Evolutionary conservation across 2,113 vertebrate genomes (phyloP).

Genomic region (Malurus melanocephalus): DNA sequence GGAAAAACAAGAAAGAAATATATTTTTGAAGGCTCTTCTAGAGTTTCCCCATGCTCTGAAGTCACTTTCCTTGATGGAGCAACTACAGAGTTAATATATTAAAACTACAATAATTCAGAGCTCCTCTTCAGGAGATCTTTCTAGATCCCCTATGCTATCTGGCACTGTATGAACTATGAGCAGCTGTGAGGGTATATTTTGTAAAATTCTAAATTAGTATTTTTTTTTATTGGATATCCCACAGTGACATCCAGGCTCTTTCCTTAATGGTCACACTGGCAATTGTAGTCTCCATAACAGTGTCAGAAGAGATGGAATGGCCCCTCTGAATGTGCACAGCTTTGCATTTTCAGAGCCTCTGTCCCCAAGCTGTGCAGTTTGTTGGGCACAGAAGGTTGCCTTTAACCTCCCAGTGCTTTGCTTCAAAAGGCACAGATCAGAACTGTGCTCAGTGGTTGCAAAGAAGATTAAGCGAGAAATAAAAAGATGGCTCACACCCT

Average conservation of each 20-base stretch:
- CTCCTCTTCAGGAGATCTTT: not conserved
- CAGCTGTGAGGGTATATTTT: not conserved
- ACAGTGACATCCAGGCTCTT: not conserved
- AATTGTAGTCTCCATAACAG: not conserved
- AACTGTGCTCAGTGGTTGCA: not conserved
- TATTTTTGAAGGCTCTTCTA: not conserved
- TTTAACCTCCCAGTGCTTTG: conserved; percentile 13
- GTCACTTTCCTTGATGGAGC: not conserved
- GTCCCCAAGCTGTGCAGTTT: not conserved
- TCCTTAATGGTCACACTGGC: not conserved
- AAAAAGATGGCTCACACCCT: not conserved
- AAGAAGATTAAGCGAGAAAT: not conserved
- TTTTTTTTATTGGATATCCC: not conserved
- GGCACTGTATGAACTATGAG: not conserved
- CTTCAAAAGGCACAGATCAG: conserved; percentile 8
- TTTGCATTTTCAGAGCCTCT: not conserved
- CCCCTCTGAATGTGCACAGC: not conserved
- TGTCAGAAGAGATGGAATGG: not conserved
- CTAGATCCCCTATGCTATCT: not conserved
- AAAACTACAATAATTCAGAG: not conserved
- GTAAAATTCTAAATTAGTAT: not conserved
- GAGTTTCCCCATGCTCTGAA: not conserved
- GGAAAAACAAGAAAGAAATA: not conserved
- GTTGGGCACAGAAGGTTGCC: not conserved
- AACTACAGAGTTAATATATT: not conserved